Percentiles rank a stretch among this genome's conserved stretches.
phyloP scores from a whole-genome alignment of 2,888 invertebrate genomes.

The Sinodicranocentrus sp. region DNA sequence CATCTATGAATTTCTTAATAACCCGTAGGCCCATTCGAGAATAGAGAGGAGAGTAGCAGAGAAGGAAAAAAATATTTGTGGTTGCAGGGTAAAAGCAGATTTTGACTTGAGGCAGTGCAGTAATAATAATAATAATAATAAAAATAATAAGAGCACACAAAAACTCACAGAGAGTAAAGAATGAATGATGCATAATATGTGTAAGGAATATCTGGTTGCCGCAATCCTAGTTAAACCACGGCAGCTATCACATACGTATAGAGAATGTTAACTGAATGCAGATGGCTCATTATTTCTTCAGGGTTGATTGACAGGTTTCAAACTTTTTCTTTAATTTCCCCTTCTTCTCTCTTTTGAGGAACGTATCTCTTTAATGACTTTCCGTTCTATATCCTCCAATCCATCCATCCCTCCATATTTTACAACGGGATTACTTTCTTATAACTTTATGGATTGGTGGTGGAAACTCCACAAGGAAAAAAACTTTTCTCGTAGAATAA shows the following conservation, averaged over 20 bases:
- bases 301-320: slow-evolving; percentile 75
- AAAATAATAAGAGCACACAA: slow-evolving; percentile 41
- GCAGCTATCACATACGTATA: background rate
- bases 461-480: no score
- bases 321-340: slow-evolving; percentile 69
- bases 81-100: slow-evolving; percentile 23
- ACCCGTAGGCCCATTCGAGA: no score
- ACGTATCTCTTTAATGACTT: slow-evolving; percentile 51
- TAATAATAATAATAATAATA: slow-evolving; percentile 39
- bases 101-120: slow-evolving; percentile 30
- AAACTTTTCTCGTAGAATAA: background rate
- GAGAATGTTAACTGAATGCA: slow-evolving; percentile 66
- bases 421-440: slow-evolving; percentile 12
- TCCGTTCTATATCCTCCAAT: slow-evolving; percentile 46
- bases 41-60: no score
- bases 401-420: slow-evolving; percentile 15
- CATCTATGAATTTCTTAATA: no score
- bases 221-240: background rate
- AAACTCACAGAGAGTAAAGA: slow-evolving; percentile 20
- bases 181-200: slow-evolving; percentile 9
- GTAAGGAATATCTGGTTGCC: background rate
- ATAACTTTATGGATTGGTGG: no score
- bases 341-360: slow-evolving; percentile 25
- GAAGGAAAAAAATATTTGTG: no score
- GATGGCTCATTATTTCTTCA: slow-evolving; percentile 73